A percentile compares a stretch with the other conserved stretches of the same genome.
These are phyloP conservation scores for Pterois miles DNA, from an alignment of 2,797 vertebrate species.

Conservation along the genomic window DNA sequence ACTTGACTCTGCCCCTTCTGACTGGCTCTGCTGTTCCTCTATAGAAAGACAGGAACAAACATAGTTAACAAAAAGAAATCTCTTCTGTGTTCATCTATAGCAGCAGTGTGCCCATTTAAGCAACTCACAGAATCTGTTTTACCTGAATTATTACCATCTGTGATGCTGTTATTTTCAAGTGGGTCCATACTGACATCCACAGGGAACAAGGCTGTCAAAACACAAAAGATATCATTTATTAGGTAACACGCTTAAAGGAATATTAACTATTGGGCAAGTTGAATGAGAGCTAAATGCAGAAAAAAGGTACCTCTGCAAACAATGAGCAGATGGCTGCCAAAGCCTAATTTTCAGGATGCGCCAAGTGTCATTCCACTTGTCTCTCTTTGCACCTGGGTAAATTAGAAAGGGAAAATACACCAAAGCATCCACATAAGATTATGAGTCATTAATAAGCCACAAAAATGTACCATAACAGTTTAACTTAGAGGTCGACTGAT, in stretches of 20 bases:
- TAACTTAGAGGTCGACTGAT: too few relatives aligned
- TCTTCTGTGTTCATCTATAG: not conserved
- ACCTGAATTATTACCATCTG: constrained; percentile 62
- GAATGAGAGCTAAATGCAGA: not conserved
- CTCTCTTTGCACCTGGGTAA: constrained; percentile 5
- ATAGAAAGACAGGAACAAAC: constrained; percentile 27
- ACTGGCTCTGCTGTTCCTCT: constrained; percentile 62
- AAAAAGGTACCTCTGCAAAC: not conserved
- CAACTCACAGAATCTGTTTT: constrained; percentile 7
- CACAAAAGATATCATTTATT: constrained; percentile 21
- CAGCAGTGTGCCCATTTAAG: not conserved
- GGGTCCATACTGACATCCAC: constrained; percentile 56
- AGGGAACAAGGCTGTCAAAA: constrained; percentile 33
- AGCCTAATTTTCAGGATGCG: not conserved
- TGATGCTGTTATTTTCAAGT: constrained; percentile 39
- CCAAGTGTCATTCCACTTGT: constrained; percentile 13
- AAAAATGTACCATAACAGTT: not conserved
- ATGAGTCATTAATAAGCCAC: not conserved
- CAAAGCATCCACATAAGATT: not conserved
- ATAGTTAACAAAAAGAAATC: constrained; percentile 11
- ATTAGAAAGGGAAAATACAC: constrained; percentile 5
- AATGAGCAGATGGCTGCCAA: not conserved
- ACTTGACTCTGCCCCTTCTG: constrained; percentile 44
- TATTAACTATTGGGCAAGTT: not conserved
- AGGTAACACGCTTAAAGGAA: not conserved